A percentile compares a stretch with the other conserved stretches of the same genome.
These are phyloP conservation scores for Ips nitidus DNA, from an alignment of 1,140 invertebrate genomes.

Conservation along the genomic window DNA sequence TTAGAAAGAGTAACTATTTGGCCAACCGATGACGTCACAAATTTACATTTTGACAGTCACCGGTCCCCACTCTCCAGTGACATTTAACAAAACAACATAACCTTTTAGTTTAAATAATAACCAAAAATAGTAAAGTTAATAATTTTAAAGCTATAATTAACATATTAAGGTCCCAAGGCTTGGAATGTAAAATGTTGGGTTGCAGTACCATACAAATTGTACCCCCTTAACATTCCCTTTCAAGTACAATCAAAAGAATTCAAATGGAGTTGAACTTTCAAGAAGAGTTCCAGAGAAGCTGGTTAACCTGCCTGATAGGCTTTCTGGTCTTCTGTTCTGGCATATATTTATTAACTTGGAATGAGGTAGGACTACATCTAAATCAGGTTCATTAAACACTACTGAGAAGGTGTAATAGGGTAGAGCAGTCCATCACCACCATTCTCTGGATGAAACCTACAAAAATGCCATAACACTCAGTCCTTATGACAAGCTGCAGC, in stretches of 20 bases:
- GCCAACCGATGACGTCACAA: too few relatives aligned
- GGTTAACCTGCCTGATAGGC: conserved; percentile 65
- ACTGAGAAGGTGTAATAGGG: conserved; percentile 54
- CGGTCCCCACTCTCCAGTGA: too few relatives aligned
- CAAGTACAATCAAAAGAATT: background rate
- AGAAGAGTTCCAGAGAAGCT: conserved; percentile 64
- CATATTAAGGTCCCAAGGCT: too few relatives aligned
- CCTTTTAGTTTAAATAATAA: too few relatives aligned
- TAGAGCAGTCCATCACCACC: conserved; percentile 67
- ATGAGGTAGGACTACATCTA: conserved; percentile 60
- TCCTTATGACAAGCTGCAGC: conserved; percentile 57
- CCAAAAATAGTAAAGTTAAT: too few relatives aligned
- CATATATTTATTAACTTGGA: conserved; percentile 69
- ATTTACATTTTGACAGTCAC: too few relatives aligned
- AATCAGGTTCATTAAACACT: background rate
- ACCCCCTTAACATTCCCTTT: too few relatives aligned
- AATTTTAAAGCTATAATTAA: too few relatives aligned
- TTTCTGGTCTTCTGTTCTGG: conserved; percentile 59
- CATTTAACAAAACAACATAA: too few relatives aligned
- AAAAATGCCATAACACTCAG: conserved; percentile 61
- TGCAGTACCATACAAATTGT: too few relatives aligned
- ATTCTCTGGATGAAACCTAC: conserved; percentile 71
- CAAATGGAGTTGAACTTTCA: conserved; percentile 49
- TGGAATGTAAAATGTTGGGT: too few relatives aligned
- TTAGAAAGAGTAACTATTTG: too few relatives aligned